Evolutionary conservation across 2,113 vertebrate genomes (phyloP).

Genomic region (Rattus rattus): DNA sequence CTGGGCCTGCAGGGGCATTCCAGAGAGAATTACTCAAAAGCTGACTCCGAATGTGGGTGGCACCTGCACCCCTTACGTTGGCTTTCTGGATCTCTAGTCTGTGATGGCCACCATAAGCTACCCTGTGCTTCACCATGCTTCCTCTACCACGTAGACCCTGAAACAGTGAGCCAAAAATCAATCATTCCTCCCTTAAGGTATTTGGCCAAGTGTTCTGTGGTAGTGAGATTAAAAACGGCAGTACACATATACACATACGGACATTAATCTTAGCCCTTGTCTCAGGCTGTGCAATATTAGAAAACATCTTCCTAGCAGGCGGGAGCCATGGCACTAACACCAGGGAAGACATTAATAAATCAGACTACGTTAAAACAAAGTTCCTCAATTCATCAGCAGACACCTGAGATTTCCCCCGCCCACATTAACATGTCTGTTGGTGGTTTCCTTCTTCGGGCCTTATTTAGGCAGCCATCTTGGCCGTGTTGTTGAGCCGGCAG

Average conservation of each 20-base stretch:
- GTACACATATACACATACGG: not conserved
- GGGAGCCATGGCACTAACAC: not conserved
- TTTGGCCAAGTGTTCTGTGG: not conserved
- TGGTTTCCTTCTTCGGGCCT: not conserved
- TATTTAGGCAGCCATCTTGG: not conserved
- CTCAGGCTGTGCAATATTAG: not conserved
- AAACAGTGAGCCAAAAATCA: not conserved
- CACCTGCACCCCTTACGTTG: not conserved
- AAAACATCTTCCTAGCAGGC: not conserved
- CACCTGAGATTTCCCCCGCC: not conserved
- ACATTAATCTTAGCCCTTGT: not conserved
- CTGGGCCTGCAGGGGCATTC: too few relatives aligned
- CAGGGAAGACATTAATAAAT: conserved; percentile 40
- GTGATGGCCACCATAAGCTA: too few relatives aligned
- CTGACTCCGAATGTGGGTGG: not conserved
- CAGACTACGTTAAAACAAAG: conserved; percentile 9
- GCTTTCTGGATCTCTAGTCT: not conserved
- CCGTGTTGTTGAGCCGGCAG: not conserved
- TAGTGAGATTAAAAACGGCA: not conserved
- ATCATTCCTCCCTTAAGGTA: not conserved
- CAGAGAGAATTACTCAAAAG: not conserved
- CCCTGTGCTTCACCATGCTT: not conserved
- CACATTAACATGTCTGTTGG: not conserved
- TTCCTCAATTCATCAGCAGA: not conserved
- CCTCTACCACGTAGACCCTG: too few relatives aligned